Percentiles rank a stretch among this genome's conserved stretches.
Evolutionary conservation across 2,888 invertebrate genomes (phyloP).

Genomic region (Lepidonotus clava): DNA sequence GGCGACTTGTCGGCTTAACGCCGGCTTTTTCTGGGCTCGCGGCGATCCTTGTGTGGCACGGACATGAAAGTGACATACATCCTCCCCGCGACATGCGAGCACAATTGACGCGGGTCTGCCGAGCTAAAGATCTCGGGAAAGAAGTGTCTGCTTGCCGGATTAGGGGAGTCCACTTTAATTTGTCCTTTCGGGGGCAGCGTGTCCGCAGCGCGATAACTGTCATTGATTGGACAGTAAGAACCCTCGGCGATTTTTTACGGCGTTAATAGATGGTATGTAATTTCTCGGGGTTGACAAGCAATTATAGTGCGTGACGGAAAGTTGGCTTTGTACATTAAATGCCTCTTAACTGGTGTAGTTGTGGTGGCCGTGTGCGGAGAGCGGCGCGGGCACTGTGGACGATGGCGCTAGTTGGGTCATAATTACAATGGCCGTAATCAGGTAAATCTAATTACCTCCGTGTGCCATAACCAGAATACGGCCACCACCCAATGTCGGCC

Average conservation of each 20-base stretch:
- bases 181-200: not conserved
- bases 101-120: constrained; percentile 2
- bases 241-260: not conserved
- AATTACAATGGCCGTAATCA: not conserved
- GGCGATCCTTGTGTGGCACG: not conserved
- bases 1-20: not conserved
- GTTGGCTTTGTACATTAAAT: too few relatives aligned
- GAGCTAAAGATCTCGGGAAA: not conserved
- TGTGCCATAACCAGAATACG: not conserved
- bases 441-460: constrained; percentile 8
- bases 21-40: too few relatives aligned
- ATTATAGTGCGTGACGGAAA: too few relatives aligned
- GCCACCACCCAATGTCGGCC: not conserved
- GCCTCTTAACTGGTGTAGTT: too few relatives aligned
- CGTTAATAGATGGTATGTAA: constrained; percentile 15
- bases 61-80: constrained; percentile 10
- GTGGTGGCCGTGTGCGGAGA: too few relatives aligned
- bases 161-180: not conserved
- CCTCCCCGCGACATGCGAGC: not conserved
- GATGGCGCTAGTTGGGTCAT: not conserved
- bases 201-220: not conserved
- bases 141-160: not conserved
- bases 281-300: not conserved
- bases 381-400: not conserved
- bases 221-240: not conserved